Percentiles rank a stretch among this genome's conserved stretches.
phyloP scores from a whole-genome alignment of 2,888 invertebrate species.

The Teinopalpus imperialis region DNA sequence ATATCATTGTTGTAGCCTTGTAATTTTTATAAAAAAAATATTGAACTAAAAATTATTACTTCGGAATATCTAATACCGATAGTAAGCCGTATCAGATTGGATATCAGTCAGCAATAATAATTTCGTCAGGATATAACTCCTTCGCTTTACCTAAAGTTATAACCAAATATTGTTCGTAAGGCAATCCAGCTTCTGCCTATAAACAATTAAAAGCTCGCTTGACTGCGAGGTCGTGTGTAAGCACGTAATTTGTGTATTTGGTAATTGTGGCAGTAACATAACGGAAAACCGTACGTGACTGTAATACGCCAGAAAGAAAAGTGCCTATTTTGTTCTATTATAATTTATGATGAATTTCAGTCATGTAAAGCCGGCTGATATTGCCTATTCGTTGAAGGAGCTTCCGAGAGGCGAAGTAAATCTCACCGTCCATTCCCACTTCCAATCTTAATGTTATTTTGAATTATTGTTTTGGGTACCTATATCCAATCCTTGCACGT shows the following conservation, averaged over 20 bases:
- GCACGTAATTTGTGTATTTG: slow-evolving; percentile 50
- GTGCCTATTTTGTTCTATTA: slow-evolving; percentile 47
- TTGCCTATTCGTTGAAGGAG: slow-evolving; percentile 43
- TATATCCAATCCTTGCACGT: slow-evolving; percentile 20
- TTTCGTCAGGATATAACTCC: too few species aligned
- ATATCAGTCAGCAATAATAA: too few species aligned
- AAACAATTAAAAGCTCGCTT: slow-evolving; percentile 41
- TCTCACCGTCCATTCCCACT: slow-evolving; percentile 30
- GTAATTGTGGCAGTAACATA: slow-evolving; percentile 68
- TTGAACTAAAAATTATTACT: too few species aligned
- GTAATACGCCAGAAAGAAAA: slow-evolving; percentile 56
- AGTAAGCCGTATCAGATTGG: too few species aligned
- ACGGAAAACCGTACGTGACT: slow-evolving; percentile 57
- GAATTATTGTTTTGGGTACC: slow-evolving; percentile 25
- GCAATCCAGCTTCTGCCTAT: slow-evolving; percentile 37
- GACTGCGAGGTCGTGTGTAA: slow-evolving; percentile 36
- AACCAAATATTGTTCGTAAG: slow-evolving; percentile 30
- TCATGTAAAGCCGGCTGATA: slow-evolving; percentile 39
- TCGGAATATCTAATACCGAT: too few species aligned
- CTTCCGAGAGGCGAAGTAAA: slow-evolving; percentile 30
- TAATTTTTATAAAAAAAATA: too few species aligned
- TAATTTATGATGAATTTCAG: slow-evolving; percentile 45
- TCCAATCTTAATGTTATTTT: slow-evolving; percentile 26
- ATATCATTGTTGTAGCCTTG: too few species aligned
- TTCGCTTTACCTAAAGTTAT: slow-evolving; percentile 22